Conservation (phyloP, 2,113 vertebrate species). For the Eurypyga helias region DNA sequence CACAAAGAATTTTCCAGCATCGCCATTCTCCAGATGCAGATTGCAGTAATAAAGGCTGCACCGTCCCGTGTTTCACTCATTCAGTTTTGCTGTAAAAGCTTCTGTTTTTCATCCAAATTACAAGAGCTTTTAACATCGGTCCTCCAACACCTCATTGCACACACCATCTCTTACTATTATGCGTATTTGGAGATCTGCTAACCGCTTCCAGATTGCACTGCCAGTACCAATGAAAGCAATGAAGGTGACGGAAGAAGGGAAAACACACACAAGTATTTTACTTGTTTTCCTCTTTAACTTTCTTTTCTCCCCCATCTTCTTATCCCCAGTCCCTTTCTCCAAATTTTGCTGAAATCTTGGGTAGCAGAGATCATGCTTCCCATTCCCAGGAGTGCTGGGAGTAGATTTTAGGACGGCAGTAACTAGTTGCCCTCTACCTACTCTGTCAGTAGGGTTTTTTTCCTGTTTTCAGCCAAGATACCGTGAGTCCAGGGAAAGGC, state of each 20-base stretch:
- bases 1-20: neutral
- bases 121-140: neutral
- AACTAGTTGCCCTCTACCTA: neutral
- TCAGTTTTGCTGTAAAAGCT: neutral
- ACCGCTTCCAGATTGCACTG: neutral
- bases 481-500: neutral
- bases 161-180: neutral
- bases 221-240: neutral
- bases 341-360: neutral
- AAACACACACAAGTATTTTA: neutral
- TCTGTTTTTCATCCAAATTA: neutral
- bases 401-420: neutral
- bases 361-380: neutral
- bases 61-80: neutral
- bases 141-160: neutral
- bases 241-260: neutral
- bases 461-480: neutral
- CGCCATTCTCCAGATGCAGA: neutral
- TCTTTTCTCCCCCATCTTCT: neutral
- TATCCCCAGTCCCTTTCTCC: neutral
- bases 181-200: neutral
- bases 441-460: neutral
- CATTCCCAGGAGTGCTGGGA: neutral
- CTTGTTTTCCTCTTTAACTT: neutral
- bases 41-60: neutral